phyloP scores from a whole-genome alignment of 2,113 vertebrate genomes.

The Macaca mulatta region DNA sequence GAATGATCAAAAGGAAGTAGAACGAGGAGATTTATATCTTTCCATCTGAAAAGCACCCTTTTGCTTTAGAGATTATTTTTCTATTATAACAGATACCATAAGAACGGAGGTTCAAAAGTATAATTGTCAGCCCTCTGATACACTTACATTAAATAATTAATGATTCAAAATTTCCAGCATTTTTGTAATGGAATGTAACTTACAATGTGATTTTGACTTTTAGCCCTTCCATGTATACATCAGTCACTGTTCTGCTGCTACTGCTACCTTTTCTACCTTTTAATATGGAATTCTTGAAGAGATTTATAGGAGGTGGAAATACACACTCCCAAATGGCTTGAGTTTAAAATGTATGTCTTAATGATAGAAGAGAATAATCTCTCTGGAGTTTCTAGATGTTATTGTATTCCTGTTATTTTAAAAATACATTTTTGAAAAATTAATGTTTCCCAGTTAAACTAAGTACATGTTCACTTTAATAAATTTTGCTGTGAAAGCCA shows the following conservation, averaged over 20 bases:
- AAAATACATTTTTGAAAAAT: neutral
- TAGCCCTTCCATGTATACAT: neutral
- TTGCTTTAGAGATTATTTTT: neutral
- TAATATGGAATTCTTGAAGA: neutral
- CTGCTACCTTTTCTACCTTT: neutral
- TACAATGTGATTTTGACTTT: neutral
- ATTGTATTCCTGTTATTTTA: neutral
- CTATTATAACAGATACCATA: neutral
- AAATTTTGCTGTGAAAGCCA: neutral
- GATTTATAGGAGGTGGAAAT: neutral
- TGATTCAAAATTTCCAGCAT: neutral
- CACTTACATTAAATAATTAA: neutral
- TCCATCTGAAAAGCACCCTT: neutral
- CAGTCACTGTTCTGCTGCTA: neutral
- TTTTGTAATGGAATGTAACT: constrained; percentile 36
- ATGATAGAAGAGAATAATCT: neutral
- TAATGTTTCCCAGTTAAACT: neutral
- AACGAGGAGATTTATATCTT: neutral
- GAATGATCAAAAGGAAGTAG: neutral
- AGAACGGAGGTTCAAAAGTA: neutral
- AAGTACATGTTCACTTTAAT: neutral
- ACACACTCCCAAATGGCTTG: neutral
- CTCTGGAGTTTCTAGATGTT: neutral
- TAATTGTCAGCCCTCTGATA: neutral
- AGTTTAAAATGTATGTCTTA: constrained; percentile 6